Conservation (phyloP, 2,797 vertebrate species). For the Adelosebastes latens region DNA sequence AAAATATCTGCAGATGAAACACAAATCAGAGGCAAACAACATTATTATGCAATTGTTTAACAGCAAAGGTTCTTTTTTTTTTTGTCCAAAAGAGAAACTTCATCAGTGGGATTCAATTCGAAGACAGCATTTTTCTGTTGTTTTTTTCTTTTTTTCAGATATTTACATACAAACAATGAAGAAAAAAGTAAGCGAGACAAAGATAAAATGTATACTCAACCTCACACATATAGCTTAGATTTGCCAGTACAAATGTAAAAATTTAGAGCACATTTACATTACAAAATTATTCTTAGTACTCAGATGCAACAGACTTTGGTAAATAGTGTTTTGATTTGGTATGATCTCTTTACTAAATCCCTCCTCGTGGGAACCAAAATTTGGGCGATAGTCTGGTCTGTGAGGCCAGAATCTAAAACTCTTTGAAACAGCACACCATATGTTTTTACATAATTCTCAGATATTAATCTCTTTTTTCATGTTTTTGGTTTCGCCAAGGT, state of each 20-base stretch:
- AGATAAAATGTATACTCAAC: slow-evolving; percentile 80
- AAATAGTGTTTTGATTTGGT: slow-evolving; percentile 89
- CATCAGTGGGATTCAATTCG: slow-evolving; percentile 65
- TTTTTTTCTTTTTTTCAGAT: slow-evolving; percentile 57
- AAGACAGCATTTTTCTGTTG: slow-evolving; percentile 67
- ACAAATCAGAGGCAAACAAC: slow-evolving; percentile 74
- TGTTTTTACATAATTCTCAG: slow-evolving; percentile 75
- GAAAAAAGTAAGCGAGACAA: slow-evolving; percentile 81
- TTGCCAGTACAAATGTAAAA: slow-evolving; percentile 94
- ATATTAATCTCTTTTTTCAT: slow-evolving; percentile 84
- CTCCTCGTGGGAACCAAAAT: slow-evolving; percentile 79
- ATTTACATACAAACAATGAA: slow-evolving; percentile 86
- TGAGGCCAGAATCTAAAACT: slow-evolving; percentile 78
- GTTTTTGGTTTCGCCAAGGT: slow-evolving; percentile 93
- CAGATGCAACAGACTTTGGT: slow-evolving; percentile 99
- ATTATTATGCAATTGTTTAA: slow-evolving; percentile 73
- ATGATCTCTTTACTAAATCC: slow-evolving; percentile 88
- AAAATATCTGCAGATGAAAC: slow-evolving; percentile 77
- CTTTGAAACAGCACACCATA: slow-evolving; percentile 79
- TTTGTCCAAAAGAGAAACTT: slow-evolving; percentile 66
- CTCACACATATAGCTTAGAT: slow-evolving; percentile 82
- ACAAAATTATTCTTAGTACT: slow-evolving; percentile 90
- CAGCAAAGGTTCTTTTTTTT: slow-evolving; percentile 62
- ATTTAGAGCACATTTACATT: slow-evolving; percentile 89
- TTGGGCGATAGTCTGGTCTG: slow-evolving; percentile 70